Percentiles rank a stretch among this genome's conserved stretches.
Evolutionary conservation across 2,888 invertebrate genomes (phyloP).

Genomic region (Clivina fossor): DNA sequence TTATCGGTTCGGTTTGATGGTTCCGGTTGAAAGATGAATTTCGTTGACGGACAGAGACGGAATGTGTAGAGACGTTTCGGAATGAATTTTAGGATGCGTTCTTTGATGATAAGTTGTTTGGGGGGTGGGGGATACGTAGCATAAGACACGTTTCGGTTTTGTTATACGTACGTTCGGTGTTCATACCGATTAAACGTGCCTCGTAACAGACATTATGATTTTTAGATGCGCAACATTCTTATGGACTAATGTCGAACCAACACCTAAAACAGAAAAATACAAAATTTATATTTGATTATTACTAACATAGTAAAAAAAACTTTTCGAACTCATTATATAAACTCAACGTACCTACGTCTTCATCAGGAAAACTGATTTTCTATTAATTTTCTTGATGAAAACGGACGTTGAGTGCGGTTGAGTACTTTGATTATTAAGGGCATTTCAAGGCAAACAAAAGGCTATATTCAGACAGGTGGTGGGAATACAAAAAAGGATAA

Average conservation of each 20-base stretch:
- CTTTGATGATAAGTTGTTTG: conserved; percentile 89
- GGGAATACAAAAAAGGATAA: no score
- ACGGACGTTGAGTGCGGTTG: no score
- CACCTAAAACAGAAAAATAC: no score
- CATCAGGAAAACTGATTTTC: no score
- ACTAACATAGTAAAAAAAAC: no score
- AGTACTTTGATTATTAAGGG: no score
- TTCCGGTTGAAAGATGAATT: conserved; percentile 70
- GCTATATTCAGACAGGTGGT: no score
- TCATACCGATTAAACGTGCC: conserved; percentile 70
- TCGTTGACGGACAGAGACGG: conserved; percentile 90
- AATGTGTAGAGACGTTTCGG: conserved; percentile 90
- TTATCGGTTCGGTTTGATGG: conserved; percentile 57
- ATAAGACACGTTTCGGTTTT: conserved; percentile 84
- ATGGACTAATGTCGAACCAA: conserved; percentile 80
- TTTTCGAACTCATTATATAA: no score
- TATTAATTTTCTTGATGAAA: no score
- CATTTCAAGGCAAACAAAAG: no score
- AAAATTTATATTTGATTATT: no score
- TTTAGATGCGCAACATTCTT: conserved; percentile 82
- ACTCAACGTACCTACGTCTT: no score
- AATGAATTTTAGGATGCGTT: conserved; percentile 89
- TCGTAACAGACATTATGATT: conserved; percentile 87
- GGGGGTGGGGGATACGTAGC: conserved; percentile 90
- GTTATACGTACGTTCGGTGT: conserved; percentile 61